phyloP scores from a whole-genome alignment of 2,113 vertebrate species.

The Neotoma lepida region DNA sequence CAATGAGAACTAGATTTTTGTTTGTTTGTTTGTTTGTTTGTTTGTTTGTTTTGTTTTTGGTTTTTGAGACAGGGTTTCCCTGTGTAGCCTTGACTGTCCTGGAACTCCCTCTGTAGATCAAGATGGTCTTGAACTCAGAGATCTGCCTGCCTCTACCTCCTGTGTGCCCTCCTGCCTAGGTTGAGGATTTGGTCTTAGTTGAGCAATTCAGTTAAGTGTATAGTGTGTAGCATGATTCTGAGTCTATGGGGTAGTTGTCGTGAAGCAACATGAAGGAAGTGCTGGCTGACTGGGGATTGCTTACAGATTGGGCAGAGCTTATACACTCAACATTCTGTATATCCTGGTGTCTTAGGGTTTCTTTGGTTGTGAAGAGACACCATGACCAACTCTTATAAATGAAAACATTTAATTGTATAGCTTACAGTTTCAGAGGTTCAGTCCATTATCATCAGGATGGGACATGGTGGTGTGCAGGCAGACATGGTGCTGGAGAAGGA shows the following conservation, averaged over 20 bases:
- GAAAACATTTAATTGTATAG: neutral
- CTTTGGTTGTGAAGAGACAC: neutral
- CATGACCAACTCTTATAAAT: neutral
- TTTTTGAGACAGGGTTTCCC: neutral
- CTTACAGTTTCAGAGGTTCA: neutral
- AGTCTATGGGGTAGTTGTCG: no score
- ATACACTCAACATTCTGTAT: neutral
- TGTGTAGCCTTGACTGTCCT: neutral
- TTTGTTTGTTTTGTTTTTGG: neutral
- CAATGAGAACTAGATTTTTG: no score
- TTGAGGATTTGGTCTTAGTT: neutral
- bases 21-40: neutral
- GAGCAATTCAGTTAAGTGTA: neutral
- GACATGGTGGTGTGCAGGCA: neutral
- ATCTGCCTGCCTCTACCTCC: neutral
- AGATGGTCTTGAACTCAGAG: neutral
- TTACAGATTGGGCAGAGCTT: no score
- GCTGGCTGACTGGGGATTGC: no score
- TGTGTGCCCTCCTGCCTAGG: no score
- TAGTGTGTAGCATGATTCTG: neutral
- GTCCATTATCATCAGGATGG: neutral
- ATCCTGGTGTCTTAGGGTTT: neutral
- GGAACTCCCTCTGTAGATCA: neutral
- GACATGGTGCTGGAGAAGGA: neutral
- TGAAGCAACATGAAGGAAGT: neutral